These are phyloP conservation scores for Syrphus vitripennis DNA, from an alignment of 2,888 invertebrate species.

Conservation along the genomic window DNA sequence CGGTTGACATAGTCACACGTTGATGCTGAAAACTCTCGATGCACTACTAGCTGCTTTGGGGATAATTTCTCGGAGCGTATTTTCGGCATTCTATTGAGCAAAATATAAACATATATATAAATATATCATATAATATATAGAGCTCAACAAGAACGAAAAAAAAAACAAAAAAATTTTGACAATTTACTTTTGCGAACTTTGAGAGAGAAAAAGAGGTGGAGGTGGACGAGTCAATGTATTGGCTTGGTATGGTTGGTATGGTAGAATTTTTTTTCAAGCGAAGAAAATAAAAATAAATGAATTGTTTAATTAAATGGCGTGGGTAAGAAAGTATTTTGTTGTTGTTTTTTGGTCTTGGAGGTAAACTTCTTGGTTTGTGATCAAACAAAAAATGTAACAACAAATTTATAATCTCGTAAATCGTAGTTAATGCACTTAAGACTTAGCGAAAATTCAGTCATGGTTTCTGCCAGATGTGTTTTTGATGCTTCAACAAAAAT, in stretches of 20 bases:
- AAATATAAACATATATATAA: neutral
- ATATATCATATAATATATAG: neutral
- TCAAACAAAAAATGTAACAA: neutral
- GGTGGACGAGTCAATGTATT: constrained; percentile 22
- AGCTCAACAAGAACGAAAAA: constrained; percentile 15
- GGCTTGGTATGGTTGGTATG: neutral
- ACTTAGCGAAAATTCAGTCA: too few species aligned
- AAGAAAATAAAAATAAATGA: constrained; percentile 54
- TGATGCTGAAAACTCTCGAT: constrained; percentile 62
- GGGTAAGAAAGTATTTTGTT: neutral
- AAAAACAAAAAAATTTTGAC: constrained; percentile 33
- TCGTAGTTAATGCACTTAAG: too few species aligned
- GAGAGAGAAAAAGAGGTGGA: neutral
- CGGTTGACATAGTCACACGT: constrained; percentile 60
- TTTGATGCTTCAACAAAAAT: too few species aligned
- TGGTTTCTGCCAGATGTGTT: too few species aligned
- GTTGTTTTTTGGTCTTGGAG: neutral
- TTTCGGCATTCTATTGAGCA: neutral
- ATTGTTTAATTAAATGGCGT: constrained; percentile 35
- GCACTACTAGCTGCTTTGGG: constrained; percentile 51
- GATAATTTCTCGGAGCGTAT: constrained; percentile 41
- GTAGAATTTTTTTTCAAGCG: constrained; percentile 20
- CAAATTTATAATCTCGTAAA: neutral
- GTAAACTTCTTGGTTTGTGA: constrained; percentile 40
- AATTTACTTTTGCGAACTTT: constrained; percentile 38